Evolutionary conservation across 2,113 vertebrate genomes (phyloP).

Genomic region (Oreochromis spilurus): DNA sequence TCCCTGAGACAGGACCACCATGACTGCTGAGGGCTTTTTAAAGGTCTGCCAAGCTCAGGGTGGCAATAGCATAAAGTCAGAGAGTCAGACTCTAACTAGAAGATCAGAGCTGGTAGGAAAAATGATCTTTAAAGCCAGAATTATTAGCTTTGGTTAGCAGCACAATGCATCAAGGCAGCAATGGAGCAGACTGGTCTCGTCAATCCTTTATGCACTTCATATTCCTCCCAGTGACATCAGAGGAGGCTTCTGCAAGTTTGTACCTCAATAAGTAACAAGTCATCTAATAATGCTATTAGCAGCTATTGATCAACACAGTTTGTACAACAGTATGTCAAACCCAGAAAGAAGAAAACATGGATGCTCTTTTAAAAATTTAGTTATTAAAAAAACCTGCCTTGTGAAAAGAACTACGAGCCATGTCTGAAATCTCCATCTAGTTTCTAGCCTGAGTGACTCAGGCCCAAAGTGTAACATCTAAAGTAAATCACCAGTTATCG

Average conservation of each 20-base stretch:
- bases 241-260: background rate
- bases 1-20: constrained; percentile 18
- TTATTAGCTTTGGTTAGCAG: background rate
- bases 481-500: background rate
- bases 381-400: background rate
- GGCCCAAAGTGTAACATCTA: background rate
- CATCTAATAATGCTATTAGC: background rate
- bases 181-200: background rate
- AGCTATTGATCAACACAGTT: background rate
- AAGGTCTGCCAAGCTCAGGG: background rate
- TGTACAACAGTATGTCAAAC: background rate
- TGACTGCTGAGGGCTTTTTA: background rate
- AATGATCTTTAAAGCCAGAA: background rate
- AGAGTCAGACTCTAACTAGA: background rate
- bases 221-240: background rate
- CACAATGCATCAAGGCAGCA: background rate
- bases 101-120: background rate
- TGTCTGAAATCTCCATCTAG: background rate
- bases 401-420: background rate
- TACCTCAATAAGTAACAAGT: background rate
- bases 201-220: background rate
- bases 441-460: background rate
- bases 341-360: background rate
- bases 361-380: background rate
- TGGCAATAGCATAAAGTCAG: background rate